Conservation (phyloP, 2,113 vertebrate genomes). For the Phalacrocorax carbo region DNA sequence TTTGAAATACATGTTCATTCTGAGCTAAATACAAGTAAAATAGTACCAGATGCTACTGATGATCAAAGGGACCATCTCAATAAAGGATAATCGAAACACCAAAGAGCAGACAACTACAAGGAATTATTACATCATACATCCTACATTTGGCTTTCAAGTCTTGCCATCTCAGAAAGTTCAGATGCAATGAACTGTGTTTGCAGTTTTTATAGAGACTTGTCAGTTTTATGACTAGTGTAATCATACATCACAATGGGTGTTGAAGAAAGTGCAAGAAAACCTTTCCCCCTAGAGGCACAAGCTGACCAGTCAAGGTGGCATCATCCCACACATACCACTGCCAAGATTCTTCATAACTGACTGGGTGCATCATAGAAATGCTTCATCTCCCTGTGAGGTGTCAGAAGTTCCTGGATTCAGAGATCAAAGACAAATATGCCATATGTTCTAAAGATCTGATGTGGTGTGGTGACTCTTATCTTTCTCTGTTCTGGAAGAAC, state of each 20-base stretch:
- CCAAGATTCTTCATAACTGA: neutral
- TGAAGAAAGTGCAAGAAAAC: constrained; percentile 24
- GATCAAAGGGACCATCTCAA: neutral
- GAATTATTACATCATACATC: neutral
- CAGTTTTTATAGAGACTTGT: neutral
- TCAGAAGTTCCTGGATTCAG: neutral
- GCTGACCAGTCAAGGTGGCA: neutral
- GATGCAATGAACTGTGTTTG: neutral
- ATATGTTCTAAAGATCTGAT: neutral
- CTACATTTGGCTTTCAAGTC: neutral
- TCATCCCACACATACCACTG: neutral
- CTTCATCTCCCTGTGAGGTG: neutral
- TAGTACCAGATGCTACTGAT: neutral
- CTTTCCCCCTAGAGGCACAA: neutral
- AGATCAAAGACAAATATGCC: neutral
- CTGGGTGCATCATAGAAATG: neutral
- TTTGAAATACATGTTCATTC: neutral
- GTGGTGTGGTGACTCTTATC: neutral
- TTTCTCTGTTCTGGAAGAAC: neutral
- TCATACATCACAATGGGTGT: neutral
- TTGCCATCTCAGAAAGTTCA: neutral
- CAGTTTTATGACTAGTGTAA: constrained; percentile 3
- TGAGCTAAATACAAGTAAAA: neutral
- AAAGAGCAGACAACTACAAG: neutral
- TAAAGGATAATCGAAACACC: neutral